phyloP scores from a whole-genome alignment of 2,888 invertebrate species.

The Lithophane ornitopus region DNA sequence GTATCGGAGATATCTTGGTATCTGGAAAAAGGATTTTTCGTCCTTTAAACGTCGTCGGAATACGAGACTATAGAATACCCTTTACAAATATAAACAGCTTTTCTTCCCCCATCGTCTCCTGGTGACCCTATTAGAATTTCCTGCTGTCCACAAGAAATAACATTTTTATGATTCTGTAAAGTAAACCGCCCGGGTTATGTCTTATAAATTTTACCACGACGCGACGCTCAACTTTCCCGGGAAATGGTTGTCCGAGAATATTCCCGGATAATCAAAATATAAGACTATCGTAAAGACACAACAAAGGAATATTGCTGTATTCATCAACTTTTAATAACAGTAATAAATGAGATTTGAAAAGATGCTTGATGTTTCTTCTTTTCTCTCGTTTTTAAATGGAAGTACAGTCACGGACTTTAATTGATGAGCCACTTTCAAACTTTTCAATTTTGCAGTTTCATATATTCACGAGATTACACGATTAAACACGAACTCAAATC shows the following conservation, averaged over 20 bases:
- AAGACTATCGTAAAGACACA: constrained; percentile 50
- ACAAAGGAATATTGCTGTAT: constrained; percentile 46
- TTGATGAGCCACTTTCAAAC: too few relatives aligned
- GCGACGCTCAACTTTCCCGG: constrained; percentile 39
- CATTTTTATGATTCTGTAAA: constrained; percentile 66
- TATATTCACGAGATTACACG: too few relatives aligned
- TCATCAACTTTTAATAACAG: constrained; percentile 47
- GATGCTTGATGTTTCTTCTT: constrained; percentile 17
- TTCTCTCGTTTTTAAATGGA: constrained; percentile 1
- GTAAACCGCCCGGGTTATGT: constrained; percentile 60
- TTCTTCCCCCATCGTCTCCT: constrained; percentile 20
- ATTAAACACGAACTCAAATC: too few relatives aligned
- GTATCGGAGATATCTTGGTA: background rate
- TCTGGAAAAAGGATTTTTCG: background rate
- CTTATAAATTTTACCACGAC: constrained; percentile 63
- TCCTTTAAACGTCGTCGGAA: background rate
- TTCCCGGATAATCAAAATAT: constrained; percentile 54
- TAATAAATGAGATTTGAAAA: constrained; percentile 37
- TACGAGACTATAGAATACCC: background rate
- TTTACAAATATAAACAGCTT: constrained; percentile 38
- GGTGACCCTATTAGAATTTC: constrained; percentile 61
- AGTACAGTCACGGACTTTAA: too few relatives aligned
- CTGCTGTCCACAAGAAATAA: constrained; percentile 62
- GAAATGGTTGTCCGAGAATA: constrained; percentile 48
- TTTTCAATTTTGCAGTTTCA: too few relatives aligned